A percentile compares a stretch with the other conserved stretches of the same genome.
These are phyloP conservation scores for Thymallus thymallus DNA, from an alignment of 2,113 vertebrate genomes.

Conservation along the genomic window DNA sequence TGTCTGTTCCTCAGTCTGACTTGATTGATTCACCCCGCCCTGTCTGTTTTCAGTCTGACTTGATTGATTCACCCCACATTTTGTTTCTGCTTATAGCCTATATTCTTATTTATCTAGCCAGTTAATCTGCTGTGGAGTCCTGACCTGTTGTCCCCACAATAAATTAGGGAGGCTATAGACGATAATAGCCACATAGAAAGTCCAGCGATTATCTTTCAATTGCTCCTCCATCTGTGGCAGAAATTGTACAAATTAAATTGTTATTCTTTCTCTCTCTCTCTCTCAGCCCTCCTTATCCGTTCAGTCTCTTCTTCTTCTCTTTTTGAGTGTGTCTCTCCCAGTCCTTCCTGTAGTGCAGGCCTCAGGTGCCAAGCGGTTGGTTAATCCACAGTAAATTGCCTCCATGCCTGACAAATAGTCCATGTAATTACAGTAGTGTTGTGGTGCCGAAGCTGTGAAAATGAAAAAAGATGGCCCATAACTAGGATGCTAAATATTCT, in stretches of 20 bases:
- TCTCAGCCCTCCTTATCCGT: neutral
- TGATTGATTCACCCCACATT: slow-evolving; percentile 55
- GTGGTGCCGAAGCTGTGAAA: neutral
- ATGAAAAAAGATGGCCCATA: neutral
- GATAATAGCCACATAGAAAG: slow-evolving; percentile 42
- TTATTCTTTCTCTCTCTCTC: neutral
- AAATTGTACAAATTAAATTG: slow-evolving; percentile 4
- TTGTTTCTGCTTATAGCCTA: slow-evolving; percentile 21
- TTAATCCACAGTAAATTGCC: slow-evolving; percentile 17
- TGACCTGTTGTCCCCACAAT: slow-evolving; percentile 53
- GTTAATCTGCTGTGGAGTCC: slow-evolving; percentile 55
- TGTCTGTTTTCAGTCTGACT: slow-evolving; percentile 32
- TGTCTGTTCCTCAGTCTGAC: too few species aligned
- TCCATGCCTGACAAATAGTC: slow-evolving; percentile 3
- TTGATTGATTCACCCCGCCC: too few species aligned
- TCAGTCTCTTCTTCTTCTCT: neutral
- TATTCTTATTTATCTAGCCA: slow-evolving; percentile 57
- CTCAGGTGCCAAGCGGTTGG: neutral
- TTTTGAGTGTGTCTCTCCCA: neutral
- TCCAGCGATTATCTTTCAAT: slow-evolving; percentile 43
- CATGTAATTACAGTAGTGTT: slow-evolving; percentile 6
- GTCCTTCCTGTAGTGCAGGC: neutral
- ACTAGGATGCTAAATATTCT: neutral
- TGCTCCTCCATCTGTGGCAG: slow-evolving; percentile 20
- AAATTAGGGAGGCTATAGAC: slow-evolving; percentile 47